Conservation (phyloP, 2,113 vertebrate species). For the Myrmophylax atrothorax region DNA sequence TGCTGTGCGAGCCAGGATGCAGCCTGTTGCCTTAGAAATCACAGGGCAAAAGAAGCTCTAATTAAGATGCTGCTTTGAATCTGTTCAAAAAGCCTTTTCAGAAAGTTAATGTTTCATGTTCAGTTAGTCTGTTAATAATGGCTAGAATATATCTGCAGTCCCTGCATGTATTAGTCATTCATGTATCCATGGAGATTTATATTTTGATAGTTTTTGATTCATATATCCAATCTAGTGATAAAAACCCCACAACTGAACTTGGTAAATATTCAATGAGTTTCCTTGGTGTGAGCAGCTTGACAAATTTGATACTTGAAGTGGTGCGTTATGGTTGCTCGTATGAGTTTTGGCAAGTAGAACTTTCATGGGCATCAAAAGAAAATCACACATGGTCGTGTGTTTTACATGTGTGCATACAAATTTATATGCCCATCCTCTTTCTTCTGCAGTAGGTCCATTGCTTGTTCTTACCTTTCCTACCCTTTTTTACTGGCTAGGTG, state of each 20-base stretch:
- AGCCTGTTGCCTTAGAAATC: not conserved
- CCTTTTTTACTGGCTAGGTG: not conserved
- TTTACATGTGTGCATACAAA: not conserved
- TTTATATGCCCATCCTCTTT: not conserved
- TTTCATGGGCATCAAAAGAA: not conserved
- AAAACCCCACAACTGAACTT: not conserved
- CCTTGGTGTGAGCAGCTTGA: not conserved
- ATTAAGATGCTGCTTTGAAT: not conserved
- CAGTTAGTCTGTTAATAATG: not conserved
- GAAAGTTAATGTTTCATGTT: not conserved
- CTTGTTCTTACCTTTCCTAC: not conserved
- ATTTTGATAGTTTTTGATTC: not conserved
- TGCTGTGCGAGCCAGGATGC: not conserved
- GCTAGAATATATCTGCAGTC: not conserved
- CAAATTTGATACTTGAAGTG: fast-evolving
- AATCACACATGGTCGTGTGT: not conserved
- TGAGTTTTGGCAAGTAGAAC: not conserved
- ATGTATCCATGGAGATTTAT: not conserved
- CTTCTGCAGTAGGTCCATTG: not conserved
- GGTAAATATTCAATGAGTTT: not conserved
- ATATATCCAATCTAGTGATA: not conserved
- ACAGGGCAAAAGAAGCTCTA: not conserved
- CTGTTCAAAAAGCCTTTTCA: not conserved
- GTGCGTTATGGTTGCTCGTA: not conserved
- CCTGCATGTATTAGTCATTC: not conserved